A percentile compares a stretch with the other conserved stretches of the same genome.
Evolutionary conservation across 2,797 vertebrate species (phyloP).

Genomic region (Hapalemur alaotrensis): DNA sequence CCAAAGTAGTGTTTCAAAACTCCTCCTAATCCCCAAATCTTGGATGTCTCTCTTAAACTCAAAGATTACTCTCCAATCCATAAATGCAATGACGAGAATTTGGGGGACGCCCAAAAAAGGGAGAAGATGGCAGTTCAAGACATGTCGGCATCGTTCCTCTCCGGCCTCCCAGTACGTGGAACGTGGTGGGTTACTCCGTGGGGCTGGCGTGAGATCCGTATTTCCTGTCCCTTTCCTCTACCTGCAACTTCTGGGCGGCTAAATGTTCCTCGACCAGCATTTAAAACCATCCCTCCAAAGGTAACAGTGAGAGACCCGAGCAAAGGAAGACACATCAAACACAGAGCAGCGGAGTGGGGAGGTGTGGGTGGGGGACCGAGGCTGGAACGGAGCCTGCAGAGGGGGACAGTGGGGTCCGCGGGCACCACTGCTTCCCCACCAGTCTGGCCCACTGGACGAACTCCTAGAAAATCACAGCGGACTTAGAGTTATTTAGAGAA

Average conservation of each 20-base stretch:
- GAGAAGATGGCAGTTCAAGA: not conserved
- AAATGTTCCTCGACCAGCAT: fast-evolving
- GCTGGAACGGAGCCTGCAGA: not conserved
- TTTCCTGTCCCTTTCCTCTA: not conserved
- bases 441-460: not conserved
- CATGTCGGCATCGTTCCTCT: fast-evolving
- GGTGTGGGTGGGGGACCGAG: fast-evolving
- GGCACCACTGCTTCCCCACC: not conserved
- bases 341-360: fast-evolving
- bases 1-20: not conserved
- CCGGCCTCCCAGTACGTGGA: not conserved
- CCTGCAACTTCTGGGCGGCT: not conserved
- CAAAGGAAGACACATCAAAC: fast-evolving
- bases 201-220: not conserved
- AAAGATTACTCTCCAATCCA: not conserved
- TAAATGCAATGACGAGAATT: not conserved
- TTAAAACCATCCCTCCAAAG: not conserved
- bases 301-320: fast-evolving
- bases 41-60: not conserved
- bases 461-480: not conserved
- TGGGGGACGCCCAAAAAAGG: not conserved
- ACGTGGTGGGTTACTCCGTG: not conserved
- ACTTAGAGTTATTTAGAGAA: not conserved
- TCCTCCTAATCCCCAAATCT: not conserved
- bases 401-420: too few relatives aligned